These are phyloP conservation scores for Drosophila carrolli DNA, from an alignment of 1,140 invertebrate species.

Conservation along the genomic window DNA sequence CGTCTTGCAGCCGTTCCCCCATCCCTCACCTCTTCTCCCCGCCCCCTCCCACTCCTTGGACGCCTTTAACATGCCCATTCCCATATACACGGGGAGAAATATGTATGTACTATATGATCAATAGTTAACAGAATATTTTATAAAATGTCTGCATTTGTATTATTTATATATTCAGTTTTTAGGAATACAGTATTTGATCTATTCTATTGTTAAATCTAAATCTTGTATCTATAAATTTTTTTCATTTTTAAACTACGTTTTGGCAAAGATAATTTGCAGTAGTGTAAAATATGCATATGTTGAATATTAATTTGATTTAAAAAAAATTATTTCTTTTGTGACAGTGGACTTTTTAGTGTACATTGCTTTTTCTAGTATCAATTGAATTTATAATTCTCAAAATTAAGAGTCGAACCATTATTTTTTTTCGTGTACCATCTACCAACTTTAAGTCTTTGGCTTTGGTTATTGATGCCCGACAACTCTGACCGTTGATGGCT, in stretches of 20 bases:
- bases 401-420: not conserved
- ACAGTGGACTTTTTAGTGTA: too few species aligned
- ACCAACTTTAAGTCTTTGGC: constrained; percentile 43
- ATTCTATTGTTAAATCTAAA: too few species aligned
- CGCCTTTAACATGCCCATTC: constrained; percentile 37
- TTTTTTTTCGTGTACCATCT: constrained; percentile 11
- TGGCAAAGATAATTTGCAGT: too few species aligned
- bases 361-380: too few species aligned
- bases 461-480: constrained; percentile 74
- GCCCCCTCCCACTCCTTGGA: constrained; percentile 15
- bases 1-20: constrained; percentile 43
- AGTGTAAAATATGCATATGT: too few species aligned
- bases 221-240: not conserved
- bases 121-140: too few species aligned
- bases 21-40: not conserved
- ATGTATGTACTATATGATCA: not conserved
- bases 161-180: too few species aligned
- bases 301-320: too few species aligned
- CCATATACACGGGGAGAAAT: constrained; percentile 24
- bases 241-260: not conserved
- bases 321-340: too few species aligned
- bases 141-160: too few species aligned
- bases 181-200: too few species aligned
- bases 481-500: constrained; percentile 74
- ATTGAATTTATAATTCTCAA: too few species aligned